Evolutionary conservation across 2,797 vertebrate genomes (phyloP).

Genomic region (Pogoniulus pusillus): DNA sequence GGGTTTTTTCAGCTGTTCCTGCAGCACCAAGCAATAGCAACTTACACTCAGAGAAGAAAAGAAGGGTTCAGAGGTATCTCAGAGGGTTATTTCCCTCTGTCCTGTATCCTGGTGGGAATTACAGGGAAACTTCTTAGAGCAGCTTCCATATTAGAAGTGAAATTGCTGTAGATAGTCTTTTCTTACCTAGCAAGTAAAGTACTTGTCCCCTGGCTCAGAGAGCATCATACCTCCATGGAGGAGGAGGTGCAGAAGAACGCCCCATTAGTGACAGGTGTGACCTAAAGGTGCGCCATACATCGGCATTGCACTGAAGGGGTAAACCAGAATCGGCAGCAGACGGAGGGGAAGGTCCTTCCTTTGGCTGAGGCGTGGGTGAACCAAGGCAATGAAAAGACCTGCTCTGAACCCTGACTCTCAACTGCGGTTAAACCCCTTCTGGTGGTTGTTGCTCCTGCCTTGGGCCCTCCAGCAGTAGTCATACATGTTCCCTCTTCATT

Average conservation of each 20-base stretch:
- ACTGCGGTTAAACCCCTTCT: neutral
- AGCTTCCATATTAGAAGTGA: neutral
- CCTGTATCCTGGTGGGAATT: neutral
- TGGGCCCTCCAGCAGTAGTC: neutral
- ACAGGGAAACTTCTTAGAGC: neutral
- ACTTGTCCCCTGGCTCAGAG: neutral
- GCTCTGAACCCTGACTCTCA: neutral
- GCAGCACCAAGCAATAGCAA: neutral
- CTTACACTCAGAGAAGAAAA: neutral
- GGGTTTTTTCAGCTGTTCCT: conserved; percentile 33
- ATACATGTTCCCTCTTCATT: neutral
- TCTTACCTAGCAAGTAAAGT: neutral
- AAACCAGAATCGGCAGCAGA: neutral
- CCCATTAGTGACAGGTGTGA: neutral
- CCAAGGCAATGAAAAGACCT: neutral
- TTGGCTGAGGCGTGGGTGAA: neutral
- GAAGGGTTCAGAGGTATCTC: neutral
- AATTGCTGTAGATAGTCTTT: neutral
- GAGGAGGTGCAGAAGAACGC: neutral
- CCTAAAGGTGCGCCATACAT: neutral
- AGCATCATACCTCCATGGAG: neutral
- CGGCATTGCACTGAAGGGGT: neutral
- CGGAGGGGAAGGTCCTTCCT: neutral
- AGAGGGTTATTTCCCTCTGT: neutral
- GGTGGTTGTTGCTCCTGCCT: neutral